phyloP scores from a whole-genome alignment of 1,140 invertebrate genomes.

The Drosophila setifemur region DNA sequence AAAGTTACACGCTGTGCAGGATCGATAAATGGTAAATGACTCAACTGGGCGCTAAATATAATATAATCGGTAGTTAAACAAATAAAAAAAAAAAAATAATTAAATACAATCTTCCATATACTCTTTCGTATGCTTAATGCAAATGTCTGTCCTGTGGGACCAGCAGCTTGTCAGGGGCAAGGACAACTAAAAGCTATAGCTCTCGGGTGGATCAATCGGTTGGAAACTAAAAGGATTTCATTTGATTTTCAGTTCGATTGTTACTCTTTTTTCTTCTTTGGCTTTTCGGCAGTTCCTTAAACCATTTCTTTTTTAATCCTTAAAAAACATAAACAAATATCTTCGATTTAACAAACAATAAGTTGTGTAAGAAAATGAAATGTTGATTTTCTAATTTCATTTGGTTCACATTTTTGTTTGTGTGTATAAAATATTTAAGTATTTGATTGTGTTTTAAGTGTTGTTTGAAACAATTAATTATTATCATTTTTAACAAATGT shows the following conservation, averaged over 20 bases:
- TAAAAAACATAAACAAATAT: no score
- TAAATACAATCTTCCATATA: slow-evolving; percentile 24
- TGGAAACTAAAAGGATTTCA: slow-evolving; percentile 1
- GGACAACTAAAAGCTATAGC: slow-evolving; percentile 11
- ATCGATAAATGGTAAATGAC: slow-evolving; percentile 25
- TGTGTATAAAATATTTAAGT: no score
- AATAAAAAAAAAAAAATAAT: slow-evolving; percentile 24
- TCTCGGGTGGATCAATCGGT: neutral
- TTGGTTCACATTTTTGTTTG: no score
- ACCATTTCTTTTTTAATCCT: no score
- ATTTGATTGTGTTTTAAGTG: neutral
- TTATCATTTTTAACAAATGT: slow-evolving; percentile 13
- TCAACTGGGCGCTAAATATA: slow-evolving; percentile 19
- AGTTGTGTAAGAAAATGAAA: no score
- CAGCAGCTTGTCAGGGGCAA: slow-evolving; percentile 17
- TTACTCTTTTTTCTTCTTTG: no score
- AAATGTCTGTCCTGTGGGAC: slow-evolving; percentile 26
- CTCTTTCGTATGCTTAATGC: slow-evolving; percentile 6
- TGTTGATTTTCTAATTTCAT: no score
- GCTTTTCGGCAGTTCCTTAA: no score
- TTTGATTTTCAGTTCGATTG: no score
- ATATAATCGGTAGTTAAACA: slow-evolving; percentile 31
- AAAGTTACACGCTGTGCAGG: neutral
- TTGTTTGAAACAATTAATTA: neutral
- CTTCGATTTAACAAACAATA: no score